Percentiles rank a stretch among this genome's conserved stretches.
Conservation (phyloP, 2,113 vertebrate genomes). For the Crotalus helleri region DNA sequence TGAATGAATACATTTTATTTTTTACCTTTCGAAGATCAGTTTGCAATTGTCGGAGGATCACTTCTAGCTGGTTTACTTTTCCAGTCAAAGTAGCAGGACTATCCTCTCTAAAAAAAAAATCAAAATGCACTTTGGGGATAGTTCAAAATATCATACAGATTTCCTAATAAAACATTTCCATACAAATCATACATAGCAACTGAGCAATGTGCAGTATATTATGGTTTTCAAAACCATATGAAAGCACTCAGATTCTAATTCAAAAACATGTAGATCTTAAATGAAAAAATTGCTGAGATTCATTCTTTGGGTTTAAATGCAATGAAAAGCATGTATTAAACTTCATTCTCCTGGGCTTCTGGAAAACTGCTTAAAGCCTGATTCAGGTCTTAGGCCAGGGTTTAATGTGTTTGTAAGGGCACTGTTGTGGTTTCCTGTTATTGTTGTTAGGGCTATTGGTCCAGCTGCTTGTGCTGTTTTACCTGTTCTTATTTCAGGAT, state of each 20-base stretch:
- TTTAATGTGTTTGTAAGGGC: background rate
- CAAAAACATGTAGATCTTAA: slow-evolving; percentile 1
- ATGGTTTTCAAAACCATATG: slow-evolving; percentile 8
- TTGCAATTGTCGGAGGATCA: slow-evolving; percentile 92
- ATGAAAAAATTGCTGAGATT: slow-evolving; percentile 9
- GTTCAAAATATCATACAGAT: slow-evolving; percentile 2
- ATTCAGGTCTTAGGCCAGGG: background rate
- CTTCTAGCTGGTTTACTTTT: slow-evolving; percentile 95
- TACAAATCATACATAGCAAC: background rate
- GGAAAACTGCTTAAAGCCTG: background rate
- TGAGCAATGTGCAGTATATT: background rate
- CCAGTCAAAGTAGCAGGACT: slow-evolving; percentile 87
- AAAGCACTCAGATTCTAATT: background rate
- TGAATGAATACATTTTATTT: background rate
- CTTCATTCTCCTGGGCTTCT: background rate
- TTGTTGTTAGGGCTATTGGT: background rate
- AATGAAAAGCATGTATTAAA: background rate
- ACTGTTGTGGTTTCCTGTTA: background rate
- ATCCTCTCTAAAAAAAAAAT: slow-evolving; percentile 64
- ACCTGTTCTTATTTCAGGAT: background rate
- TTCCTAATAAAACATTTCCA: background rate
- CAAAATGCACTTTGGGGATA: slow-evolving; percentile 33
- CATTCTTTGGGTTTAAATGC: slow-evolving; percentile 20
- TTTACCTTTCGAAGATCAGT: slow-evolving; percentile 90
- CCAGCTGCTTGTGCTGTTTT: background rate